These are phyloP conservation scores for Eclectus roratus DNA, from an alignment of 2,113 vertebrate genomes.

Conservation along the genomic window DNA sequence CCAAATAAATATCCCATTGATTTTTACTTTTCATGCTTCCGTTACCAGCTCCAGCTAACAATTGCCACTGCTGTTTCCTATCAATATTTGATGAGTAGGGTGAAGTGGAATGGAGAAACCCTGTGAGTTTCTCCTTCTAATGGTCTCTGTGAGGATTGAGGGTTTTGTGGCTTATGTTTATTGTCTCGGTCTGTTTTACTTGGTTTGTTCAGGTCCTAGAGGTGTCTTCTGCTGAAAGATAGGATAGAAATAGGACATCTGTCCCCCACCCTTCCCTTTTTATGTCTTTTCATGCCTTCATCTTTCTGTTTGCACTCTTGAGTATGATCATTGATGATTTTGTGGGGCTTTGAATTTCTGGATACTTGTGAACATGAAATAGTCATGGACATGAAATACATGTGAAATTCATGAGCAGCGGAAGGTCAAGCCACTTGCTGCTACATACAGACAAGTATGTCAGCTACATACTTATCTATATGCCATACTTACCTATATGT, in stretches of 20 bases:
- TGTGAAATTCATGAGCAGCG: background rate
- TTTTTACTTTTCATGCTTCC: conserved; percentile 55
- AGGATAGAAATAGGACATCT: background rate
- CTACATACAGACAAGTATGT: background rate
- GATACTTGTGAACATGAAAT: background rate
- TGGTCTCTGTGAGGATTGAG: conserved; percentile 61
- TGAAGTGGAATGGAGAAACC: conserved; percentile 52
- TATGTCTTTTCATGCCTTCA: background rate
- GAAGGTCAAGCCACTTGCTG: background rate
- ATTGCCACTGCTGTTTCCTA: conserved; percentile 42
- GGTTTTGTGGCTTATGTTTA: conserved; percentile 60
- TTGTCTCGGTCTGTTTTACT: conserved; percentile 39
- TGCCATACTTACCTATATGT: background rate
- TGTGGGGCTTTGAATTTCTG: background rate
- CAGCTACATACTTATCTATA: background rate
- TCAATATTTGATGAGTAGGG: conserved; percentile 71
- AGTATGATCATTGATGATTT: background rate
- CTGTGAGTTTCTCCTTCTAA: conserved; percentile 56
- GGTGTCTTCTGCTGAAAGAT: conserved; percentile 30
- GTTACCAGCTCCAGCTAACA: conserved; percentile 50
- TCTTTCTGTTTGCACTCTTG: background rate
- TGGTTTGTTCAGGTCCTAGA: conserved; percentile 14
- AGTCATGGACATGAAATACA: background rate
- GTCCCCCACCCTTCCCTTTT: too few relatives aligned
- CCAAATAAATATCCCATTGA: conserved; percentile 48